phyloP scores from a whole-genome alignment of 2,113 vertebrate genomes.

The Amblyornis subalaris region DNA sequence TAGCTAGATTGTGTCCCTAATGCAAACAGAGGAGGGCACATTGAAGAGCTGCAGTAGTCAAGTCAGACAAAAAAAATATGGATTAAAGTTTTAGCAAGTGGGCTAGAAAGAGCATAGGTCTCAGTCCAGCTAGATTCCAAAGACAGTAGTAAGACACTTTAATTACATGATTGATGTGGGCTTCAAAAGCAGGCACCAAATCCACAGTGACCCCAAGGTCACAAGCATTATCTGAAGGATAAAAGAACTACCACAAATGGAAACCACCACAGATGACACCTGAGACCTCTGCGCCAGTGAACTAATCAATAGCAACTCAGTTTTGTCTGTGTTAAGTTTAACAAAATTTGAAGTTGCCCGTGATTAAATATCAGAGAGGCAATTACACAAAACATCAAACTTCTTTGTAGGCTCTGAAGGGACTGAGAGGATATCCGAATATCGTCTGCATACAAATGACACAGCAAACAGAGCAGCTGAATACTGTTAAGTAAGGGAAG shows the following conservation, averaged over 20 bases:
- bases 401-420: constrained; percentile 35
- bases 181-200: constrained; percentile 67
- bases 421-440: constrained; percentile 2
- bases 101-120: constrained; percentile 57
- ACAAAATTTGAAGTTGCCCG: constrained; percentile 62
- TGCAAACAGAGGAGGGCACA: neutral
- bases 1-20: neutral
- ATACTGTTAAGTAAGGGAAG: constrained; percentile 12
- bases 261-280: constrained; percentile 64
- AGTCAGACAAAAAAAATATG: constrained; percentile 8
- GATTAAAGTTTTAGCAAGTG: constrained; percentile 62
- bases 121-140: constrained; percentile 62
- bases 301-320: constrained; percentile 62
- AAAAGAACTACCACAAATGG: constrained; percentile 68
- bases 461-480: constrained; percentile 10
- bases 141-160: constrained; percentile 65
- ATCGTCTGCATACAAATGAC: constrained; percentile 29
- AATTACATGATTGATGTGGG: constrained; percentile 67
- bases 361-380: constrained; percentile 63
- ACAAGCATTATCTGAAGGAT: constrained; percentile 67
- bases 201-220: constrained; percentile 54
- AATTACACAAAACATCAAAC: constrained; percentile 64
- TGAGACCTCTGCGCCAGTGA: constrained; percentile 51
- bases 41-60: neutral
- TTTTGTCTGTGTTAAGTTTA: constrained; percentile 66